A percentile compares a stretch with the other conserved stretches of the same genome.
These are phyloP conservation scores for Mormyrops attenuatus DNA, from an alignment of 2,797 vertebrate genomes.

Conservation along the genomic window DNA sequence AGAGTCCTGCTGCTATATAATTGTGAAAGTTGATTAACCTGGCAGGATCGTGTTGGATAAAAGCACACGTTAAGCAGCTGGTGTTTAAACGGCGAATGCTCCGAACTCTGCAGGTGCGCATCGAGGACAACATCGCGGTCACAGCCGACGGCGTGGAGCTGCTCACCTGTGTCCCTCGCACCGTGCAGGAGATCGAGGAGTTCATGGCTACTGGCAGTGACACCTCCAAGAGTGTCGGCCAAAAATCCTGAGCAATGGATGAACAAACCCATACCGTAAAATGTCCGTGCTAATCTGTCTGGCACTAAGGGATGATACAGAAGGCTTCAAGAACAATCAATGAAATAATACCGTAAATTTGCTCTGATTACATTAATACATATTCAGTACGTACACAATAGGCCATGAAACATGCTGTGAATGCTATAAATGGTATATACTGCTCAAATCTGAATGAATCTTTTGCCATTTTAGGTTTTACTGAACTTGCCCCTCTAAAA, in stretches of 20 bases:
- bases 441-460: neutral
- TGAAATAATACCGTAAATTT: neutral
- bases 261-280: neutral
- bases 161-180: slow-evolving; percentile 90
- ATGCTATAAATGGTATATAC: neutral
- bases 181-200: slow-evolving; percentile 84
- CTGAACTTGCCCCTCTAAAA: neutral
- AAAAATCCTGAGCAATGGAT: slow-evolving; percentile 42
- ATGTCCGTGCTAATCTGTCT: neutral
- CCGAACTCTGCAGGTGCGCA: slow-evolving; percentile 71
- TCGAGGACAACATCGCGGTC: slow-evolving; percentile 86
- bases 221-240: slow-evolving; percentile 62
- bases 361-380: neutral
- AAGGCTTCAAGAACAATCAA: neutral
- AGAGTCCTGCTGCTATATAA: neutral
- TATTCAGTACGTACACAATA: neutral
- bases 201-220: slow-evolving; percentile 72
- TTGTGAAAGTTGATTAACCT: neutral
- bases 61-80: neutral
- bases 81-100: neutral
- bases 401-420: neutral
- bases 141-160: slow-evolving; percentile 76
- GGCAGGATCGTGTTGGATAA: neutral
- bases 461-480: neutral
- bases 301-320: neutral